Base-by-base conservation (phyloP, 2,888 invertebrate genomes). In the Barypeithes pellucidus region DNA sequence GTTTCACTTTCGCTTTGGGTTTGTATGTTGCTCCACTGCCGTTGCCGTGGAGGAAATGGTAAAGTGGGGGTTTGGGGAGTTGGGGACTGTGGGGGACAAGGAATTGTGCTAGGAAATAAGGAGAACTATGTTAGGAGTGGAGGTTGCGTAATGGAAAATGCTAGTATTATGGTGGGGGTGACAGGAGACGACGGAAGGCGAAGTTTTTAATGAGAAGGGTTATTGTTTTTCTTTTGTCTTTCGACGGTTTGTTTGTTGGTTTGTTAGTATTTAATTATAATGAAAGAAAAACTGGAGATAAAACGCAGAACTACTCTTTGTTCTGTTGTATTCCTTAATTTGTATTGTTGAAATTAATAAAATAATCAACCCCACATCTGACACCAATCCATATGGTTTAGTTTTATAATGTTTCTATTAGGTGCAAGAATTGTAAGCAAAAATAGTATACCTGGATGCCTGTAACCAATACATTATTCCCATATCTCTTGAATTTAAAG, bases 71-170 rank as follows among this genome's bases (percentile, higher is more conserved):
- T 43, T 20, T n/a, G 8, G 4, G 72, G 62, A 61, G 61, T 29
- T 18, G 14, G 16, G 65, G 65, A 39, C 29, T 65, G 60, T 61
- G 68, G 73, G 73, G 18, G 61, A 62, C 47, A 68, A 68, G 68
- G 41, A 72, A 73, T 60, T 73, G 68, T 68, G 73, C 73, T 73
- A 73, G 73, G 73, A 73, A 73, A 73, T 73, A 73, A 73, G 73
- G 73, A 73, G 73, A 73, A 73, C 73, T 73, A 73, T 73, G 73
- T 73, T 73, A 73, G 73, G 63, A 68, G 73, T 68, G 68, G 73
- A 73, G 57, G 68, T 73, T 73, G 68, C 73, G 73, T 73, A 60
- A 72, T 59, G 45, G 24, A 22, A 43, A 39, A 33, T 59, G 11
- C 41, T 45, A 45, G 65, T 39, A 61, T 50, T 18, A 57, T 29